Percentiles rank a stretch among this genome's conserved stretches.
These are phyloP conservation scores for Melanotaenia parkinsoni DNA, from an alignment of 2,797 vertebrate genomes.

Conservation along the genomic window DNA sequence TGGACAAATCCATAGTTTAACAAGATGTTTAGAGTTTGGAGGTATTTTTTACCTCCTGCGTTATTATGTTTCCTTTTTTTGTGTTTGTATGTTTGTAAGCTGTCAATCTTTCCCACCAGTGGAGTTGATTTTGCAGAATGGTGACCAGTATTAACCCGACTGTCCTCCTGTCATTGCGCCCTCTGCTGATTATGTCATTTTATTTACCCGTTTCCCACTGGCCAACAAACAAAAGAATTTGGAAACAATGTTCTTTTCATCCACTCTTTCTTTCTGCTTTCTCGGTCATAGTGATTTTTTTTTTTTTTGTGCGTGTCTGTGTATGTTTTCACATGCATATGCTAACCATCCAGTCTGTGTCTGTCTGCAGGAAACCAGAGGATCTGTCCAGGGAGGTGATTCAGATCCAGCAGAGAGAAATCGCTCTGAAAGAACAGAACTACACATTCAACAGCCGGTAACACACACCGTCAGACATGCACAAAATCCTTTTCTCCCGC, in stretches of 20 bases:
- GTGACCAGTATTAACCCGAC: slow-evolving; percentile 60
- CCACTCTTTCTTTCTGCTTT: slow-evolving; percentile 39
- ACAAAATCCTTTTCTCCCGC: slow-evolving; percentile 36
- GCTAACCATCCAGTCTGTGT: slow-evolving; percentile 50
- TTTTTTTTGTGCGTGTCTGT: slow-evolving; percentile 15
- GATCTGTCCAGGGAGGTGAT: slow-evolving; percentile 93
- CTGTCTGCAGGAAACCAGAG: slow-evolving; percentile 89
- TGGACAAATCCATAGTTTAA: not conserved
- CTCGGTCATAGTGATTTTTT: slow-evolving; percentile 57
- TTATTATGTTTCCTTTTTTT: slow-evolving; percentile 1
- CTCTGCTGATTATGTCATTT: slow-evolving; percentile 73
- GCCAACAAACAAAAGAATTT: slow-evolving; percentile 62
- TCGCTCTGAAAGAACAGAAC: slow-evolving; percentile 92
- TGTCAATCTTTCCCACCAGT: slow-evolving; percentile 42
- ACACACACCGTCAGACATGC: slow-evolving; percentile 25
- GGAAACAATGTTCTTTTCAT: slow-evolving; percentile 48
- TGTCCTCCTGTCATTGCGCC: slow-evolving; percentile 47
- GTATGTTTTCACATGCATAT: not conserved
- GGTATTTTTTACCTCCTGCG: slow-evolving; percentile 35
- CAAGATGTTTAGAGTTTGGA: slow-evolving; percentile 17
- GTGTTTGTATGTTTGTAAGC: slow-evolving; percentile 33
- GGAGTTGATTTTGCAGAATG: slow-evolving; percentile 56
- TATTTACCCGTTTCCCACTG: slow-evolving; percentile 72
- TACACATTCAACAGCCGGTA: slow-evolving; percentile 89
- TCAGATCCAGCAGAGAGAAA: slow-evolving; percentile 93